Base-by-base conservation (phyloP, 2,797 vertebrate species). In the Rhabdomys pumilio region DNA sequence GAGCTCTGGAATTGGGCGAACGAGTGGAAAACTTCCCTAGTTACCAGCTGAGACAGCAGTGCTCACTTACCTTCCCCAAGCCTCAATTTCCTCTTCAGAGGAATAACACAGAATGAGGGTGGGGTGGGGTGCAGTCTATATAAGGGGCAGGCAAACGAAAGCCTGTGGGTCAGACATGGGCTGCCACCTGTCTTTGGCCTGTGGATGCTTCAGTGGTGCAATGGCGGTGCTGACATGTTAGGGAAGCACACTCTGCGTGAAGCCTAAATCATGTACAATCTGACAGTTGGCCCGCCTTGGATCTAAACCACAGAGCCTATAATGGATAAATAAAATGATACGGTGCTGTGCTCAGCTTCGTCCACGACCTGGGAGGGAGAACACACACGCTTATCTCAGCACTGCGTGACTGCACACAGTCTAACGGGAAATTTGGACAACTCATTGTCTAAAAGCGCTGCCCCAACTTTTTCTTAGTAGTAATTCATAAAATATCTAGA, bases 271-370 rank as follows among this genome's bases (percentile, higher is more conserved):
- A 82, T 29, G 73, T 73, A 24, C 61, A 47, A 15, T 61, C 34
- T 77, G 50, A 22, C 7, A 90, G 57, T 12, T 19, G 65, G 29
- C 59, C 44, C 65, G 12, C 9, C 5, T 26, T 34, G 57, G 15
- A 95, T 82, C 77, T 65, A 77, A 86, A 69, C 63, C 26, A 44
- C 1, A 61, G 31, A 65, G 9, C 4, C 59, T 17, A 1, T 82
- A 44, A 96, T 92, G 24, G 50, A 83, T n/a, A 82, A 95, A 53
- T n/a, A 83, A 65, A 55, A 90, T 6, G 4, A 9, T 63, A 24
- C 41, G 17, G 3, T 31, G 44, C 15, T 22, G 13, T 4, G 9
- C 55, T 73, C 29, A 87, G 41, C n/a, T 10, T 67, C 50, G 29
- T 8, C 14, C 76, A 65, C 24, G 4, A n/a, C 55, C 34, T 72